Evolutionary conservation across 2,797 vertebrate genomes (phyloP), one percentile per base, ranked within the genome.

Genomic region (Girardinus metallicus): DNA sequence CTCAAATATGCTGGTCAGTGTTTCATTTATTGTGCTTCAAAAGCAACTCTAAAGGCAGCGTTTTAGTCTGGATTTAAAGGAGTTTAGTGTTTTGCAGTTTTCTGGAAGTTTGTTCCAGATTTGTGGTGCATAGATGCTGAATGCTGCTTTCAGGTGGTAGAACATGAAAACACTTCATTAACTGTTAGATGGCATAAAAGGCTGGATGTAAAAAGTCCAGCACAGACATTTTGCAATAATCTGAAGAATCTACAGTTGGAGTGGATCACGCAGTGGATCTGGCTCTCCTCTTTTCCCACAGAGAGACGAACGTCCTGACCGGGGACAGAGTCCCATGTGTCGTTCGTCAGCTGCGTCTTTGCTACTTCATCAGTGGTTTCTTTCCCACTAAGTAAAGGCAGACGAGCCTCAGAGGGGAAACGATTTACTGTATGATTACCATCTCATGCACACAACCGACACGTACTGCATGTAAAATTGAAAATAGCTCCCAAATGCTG

Each of bases 321-420:
- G 4, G 76, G 82, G 74, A 81, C 70, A 43, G 62, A 79, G 77
- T 86, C 74, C 57, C 81, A 84, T 29, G 62, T 75, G 43, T 75
- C 49, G 55, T 44, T 76, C 55, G 11, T 80, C 55, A 79, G 41
- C 70, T 51, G n/a, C n/a, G n/a, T n/a, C n/a, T n/a, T n/a, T n/a
- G 47, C 12, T 41, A 23, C 64, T 64, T 75, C 34, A 18, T 81
- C 55, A 55, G 16, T 71, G 1, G 11, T 31, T 75, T 13, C 5
- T 80, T 80, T 82, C 78, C 68, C 80, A 78, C 29, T 75, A 39
- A 70, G 16, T 53, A 70, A 74, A 73, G 57, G 55, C 64, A 80
- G n/a, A 60, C 1, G 1, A n/a, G n/a, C 6, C 21, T 70, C 39
- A 15, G 5, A 12, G 41, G 16, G n/a, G 29, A 6, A 47, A 26